Conservation (phyloP, 2,888 invertebrate species). For the Agrotis segetum region DNA sequence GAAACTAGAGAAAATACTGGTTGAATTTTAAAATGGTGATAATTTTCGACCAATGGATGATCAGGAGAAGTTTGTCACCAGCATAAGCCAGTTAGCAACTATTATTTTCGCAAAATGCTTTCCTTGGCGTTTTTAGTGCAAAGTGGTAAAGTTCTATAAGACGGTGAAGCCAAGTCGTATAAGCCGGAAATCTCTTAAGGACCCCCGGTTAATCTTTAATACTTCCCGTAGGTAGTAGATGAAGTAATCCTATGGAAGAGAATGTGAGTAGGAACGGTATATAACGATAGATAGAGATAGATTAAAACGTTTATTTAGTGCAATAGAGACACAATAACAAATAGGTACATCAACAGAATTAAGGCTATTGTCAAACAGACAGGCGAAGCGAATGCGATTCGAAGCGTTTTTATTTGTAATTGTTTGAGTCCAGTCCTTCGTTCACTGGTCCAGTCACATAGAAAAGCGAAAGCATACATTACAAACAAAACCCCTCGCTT, state of each 20-base stretch:
- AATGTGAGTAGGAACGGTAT: not conserved
- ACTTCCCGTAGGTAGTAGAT: constrained; percentile 59
- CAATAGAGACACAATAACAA: too few species aligned
- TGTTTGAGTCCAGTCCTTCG: too few species aligned
- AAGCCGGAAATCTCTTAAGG: constrained; percentile 81
- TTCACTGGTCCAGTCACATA: too few species aligned
- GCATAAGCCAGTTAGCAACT: not conserved
- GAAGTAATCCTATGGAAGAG: constrained; percentile 10
- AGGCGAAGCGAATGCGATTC: too few species aligned
- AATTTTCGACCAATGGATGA: not conserved
- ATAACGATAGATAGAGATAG: not conserved
- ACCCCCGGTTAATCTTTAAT: constrained; percentile 75
- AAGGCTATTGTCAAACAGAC: too few species aligned
- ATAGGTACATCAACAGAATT: too few species aligned
- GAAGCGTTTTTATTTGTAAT: too few species aligned
- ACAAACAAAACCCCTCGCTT: too few species aligned
- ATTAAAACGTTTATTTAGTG: too few species aligned
- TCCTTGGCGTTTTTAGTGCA: constrained; percentile 51
- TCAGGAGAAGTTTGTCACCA: too few species aligned
- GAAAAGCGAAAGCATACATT: too few species aligned
- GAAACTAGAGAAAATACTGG: too few species aligned
- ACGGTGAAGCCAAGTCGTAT: constrained; percentile 73
- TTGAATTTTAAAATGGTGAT: not conserved
- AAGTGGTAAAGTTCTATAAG: constrained; percentile 75
- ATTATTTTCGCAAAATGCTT: constrained; percentile 20